Percentiles rank a stretch among this genome's conserved stretches.
Evolutionary conservation across 2,113 vertebrate genomes (phyloP).

Genomic region (Pogonocichla stellata): DNA sequence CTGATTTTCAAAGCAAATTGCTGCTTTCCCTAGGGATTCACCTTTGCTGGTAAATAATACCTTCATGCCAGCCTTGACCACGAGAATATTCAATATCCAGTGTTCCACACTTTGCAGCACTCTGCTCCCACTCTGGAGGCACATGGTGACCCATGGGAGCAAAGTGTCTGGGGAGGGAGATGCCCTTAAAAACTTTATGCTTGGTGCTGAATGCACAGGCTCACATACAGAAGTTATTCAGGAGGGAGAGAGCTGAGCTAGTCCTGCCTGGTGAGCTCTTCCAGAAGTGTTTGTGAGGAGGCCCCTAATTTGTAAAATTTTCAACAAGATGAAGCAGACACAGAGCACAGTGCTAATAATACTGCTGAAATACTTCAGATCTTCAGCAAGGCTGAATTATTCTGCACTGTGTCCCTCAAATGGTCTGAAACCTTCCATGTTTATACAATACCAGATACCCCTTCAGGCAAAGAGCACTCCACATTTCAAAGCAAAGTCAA

Average conservation of each 20-base stretch:
- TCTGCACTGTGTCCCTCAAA: conserved; percentile 9
- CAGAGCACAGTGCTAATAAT: neutral
- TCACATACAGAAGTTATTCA: neutral
- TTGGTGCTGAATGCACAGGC: neutral
- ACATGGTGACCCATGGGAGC: accelerated
- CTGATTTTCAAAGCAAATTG: neutral
- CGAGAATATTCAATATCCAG: neutral
- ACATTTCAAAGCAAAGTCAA: conserved; percentile 62
- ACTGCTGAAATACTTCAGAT: neutral
- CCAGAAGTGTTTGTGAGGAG: neutral
- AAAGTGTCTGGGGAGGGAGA: neutral
- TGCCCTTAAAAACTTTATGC: neutral
- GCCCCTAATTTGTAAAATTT: neutral
- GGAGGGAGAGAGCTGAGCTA: neutral
- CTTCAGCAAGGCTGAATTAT: neutral
- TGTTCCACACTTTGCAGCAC: neutral
- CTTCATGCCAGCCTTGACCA: neutral
- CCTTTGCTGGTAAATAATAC: neutral
- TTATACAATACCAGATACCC: conserved; percentile 49
- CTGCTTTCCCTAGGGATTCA: neutral
- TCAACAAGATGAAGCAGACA: neutral
- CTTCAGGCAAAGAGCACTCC: conserved; percentile 25
- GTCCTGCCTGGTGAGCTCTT: neutral
- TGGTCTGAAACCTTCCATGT: conserved; percentile 33
- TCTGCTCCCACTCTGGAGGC: too few species aligned